phyloP scores from a whole-genome alignment of 2,797 vertebrate genomes.

The Myripristis murdjan region DNA sequence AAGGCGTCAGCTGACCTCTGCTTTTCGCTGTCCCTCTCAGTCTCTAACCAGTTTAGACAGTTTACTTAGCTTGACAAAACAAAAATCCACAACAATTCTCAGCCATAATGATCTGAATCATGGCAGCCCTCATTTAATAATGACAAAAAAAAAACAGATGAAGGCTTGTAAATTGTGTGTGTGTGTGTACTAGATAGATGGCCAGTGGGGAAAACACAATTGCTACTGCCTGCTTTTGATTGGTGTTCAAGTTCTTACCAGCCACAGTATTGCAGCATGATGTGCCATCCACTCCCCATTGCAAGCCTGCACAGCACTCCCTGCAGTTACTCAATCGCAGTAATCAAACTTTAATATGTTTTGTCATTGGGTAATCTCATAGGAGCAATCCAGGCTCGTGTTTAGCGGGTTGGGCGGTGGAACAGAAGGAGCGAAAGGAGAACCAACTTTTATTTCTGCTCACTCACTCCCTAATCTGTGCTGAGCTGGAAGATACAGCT shows the following conservation, averaged over 20 bases:
- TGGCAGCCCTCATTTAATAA: background rate
- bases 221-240: background rate
- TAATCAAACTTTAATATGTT: slow-evolving; percentile 38
- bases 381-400: slow-evolving; percentile 15
- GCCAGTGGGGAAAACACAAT: slow-evolving; percentile 1
- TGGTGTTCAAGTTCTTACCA: background rate
- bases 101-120: background rate
- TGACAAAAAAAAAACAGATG: slow-evolving; percentile 26
- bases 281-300: slow-evolving; percentile 23
- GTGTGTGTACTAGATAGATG: background rate
- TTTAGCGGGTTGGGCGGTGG: too few relatives aligned
- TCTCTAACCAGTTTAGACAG: slow-evolving; percentile 63
- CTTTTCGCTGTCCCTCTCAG: slow-evolving; percentile 2
- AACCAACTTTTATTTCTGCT: background rate
- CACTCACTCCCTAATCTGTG: background rate
- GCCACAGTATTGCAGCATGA: background rate
- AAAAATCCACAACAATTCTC: background rate
- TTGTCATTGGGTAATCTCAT: slow-evolving; percentile 29
- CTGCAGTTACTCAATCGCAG: slow-evolving; percentile 49
- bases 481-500: background rate
- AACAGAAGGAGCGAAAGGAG: background rate
- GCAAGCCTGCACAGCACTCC: slow-evolving; percentile 52
- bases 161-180: slow-evolving; percentile 25
- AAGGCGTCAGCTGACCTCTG: background rate
- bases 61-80: slow-evolving; percentile 26